Evolutionary conservation across 2,113 vertebrate genomes (phyloP).

Genomic region (Abramis brama): DNA sequence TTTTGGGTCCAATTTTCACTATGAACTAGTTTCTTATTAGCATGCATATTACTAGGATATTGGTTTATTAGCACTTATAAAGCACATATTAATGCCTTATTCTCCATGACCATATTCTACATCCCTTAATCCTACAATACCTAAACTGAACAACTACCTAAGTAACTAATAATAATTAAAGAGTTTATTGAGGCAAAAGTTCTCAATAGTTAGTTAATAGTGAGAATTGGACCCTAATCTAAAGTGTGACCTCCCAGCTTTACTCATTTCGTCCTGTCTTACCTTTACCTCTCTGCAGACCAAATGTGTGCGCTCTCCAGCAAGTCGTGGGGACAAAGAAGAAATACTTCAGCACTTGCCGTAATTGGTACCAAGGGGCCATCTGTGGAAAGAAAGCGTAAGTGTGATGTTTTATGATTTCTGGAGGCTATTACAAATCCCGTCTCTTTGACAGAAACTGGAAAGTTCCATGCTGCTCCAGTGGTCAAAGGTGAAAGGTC

Average conservation of each 20-base stretch:
- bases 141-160: too few relatives aligned
- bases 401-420: constrained; percentile 73
- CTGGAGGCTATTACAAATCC: not conserved
- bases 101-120: too few relatives aligned
- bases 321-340: constrained; percentile 95
- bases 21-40: too few relatives aligned
- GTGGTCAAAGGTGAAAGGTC: constrained; percentile 62
- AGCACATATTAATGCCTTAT: too few relatives aligned
- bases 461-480: constrained; percentile 59
- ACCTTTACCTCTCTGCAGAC: constrained; percentile 70
- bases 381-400: constrained; percentile 98
- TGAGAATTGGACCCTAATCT: too few relatives aligned
- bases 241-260: not conserved
- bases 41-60: too few relatives aligned
- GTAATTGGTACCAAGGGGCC: constrained; percentile 92
- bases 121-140: too few relatives aligned
- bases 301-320: constrained; percentile 95
- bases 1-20: not conserved
- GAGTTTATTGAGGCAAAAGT: too few relatives aligned
- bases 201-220: too few relatives aligned
- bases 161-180: too few relatives aligned
- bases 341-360: constrained; percentile 97
- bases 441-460: constrained; percentile 41
- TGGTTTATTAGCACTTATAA: too few relatives aligned
- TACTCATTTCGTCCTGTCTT: constrained; percentile 25